These are phyloP conservation scores for Acanthornis magna DNA, from an alignment of 2,797 vertebrate species.

Conservation along the genomic window DNA sequence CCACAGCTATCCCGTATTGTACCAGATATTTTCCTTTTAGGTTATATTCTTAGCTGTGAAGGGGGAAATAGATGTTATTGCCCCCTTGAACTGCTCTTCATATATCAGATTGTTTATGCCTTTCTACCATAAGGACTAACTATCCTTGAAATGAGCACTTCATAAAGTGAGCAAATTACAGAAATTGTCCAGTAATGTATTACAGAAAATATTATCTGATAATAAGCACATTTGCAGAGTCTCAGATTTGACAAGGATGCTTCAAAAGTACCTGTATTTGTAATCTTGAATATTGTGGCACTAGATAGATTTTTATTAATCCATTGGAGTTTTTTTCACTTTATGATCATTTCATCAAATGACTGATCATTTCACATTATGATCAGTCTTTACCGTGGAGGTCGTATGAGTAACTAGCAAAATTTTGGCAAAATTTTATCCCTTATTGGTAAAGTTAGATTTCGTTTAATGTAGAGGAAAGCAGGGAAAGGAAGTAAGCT, in stretches of 20 bases:
- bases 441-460: background rate
- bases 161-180: background rate
- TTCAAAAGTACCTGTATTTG: background rate
- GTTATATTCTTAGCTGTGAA: background rate
- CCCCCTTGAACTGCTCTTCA: background rate
- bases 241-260: background rate
- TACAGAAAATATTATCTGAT: background rate
- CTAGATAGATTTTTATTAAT: background rate
- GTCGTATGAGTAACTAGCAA: background rate
- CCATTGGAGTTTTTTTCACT: background rate
- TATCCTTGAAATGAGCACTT: background rate
- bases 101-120: background rate
- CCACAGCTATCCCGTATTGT: background rate
- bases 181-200: background rate
- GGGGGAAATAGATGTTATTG: background rate
- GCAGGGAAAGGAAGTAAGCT: background rate
- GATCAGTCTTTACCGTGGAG: background rate
- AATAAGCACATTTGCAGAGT: background rate
- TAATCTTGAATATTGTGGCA: background rate
- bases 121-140: background rate
- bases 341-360: fast-evolving
- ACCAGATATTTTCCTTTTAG: background rate
- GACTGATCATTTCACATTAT: no score
- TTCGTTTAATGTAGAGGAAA: background rate
- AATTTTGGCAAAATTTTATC: background rate